These are phyloP conservation scores for Muntiacus muntjak DNA, from an alignment of 2,113 vertebrate genomes.

Conservation along the genomic window DNA sequence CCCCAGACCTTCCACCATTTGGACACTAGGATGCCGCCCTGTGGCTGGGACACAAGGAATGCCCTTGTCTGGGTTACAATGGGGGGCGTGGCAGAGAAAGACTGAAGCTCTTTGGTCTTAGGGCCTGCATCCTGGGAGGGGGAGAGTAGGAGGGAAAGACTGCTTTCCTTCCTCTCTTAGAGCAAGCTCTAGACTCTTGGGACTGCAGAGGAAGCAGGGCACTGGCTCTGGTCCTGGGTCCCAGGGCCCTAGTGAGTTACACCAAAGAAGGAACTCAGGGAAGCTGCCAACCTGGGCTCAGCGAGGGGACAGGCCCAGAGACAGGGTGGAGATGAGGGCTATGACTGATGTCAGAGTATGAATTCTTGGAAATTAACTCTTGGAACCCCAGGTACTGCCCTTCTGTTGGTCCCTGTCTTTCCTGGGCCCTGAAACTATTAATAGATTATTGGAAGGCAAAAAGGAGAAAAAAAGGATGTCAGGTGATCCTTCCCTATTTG, in stretches of 20 bases:
- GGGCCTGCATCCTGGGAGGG: background rate
- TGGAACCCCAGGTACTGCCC: background rate
- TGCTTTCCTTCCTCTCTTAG: background rate
- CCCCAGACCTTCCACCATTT: slow-evolving; percentile 28
- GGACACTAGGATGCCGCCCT: slow-evolving; percentile 45
- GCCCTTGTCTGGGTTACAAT: slow-evolving; percentile 53
- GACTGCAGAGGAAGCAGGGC: background rate
- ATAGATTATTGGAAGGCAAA: background rate
- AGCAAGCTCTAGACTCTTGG: background rate
- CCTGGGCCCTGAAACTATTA: background rate
- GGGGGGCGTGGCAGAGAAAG: slow-evolving; percentile 29
- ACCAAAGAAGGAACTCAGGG: slow-evolving; percentile 26
- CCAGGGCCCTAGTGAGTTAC: slow-evolving; percentile 13
- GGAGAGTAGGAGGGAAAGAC: background rate
- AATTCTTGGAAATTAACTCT: slow-evolving; percentile 37
- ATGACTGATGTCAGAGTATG: slow-evolving; percentile 4
- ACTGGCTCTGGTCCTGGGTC: background rate
- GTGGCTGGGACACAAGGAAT: slow-evolving; percentile 58
- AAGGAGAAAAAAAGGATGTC: background rate
- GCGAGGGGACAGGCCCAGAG: background rate
- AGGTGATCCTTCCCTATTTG: background rate
- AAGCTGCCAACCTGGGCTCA: background rate
- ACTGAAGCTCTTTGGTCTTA: slow-evolving; percentile 50
- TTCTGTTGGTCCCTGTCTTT: background rate
- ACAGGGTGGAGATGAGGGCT: background rate